Evolutionary conservation across 2,797 vertebrate species (phyloP).

Genomic region (Cyclopterus lumpus): DNA sequence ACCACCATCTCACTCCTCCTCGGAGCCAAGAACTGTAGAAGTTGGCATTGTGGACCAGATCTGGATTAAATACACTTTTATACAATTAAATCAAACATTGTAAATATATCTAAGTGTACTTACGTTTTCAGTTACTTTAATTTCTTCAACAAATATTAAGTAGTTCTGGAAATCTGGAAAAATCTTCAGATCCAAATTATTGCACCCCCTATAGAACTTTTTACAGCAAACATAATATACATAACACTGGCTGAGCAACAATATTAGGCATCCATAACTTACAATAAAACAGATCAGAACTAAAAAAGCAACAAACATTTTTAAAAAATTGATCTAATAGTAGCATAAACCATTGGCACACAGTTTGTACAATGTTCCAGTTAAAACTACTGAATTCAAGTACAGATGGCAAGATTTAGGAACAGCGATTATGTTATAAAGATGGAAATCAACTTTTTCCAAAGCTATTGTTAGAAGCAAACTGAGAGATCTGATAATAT

Average conservation of each 20-base stretch:
- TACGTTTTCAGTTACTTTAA: constrained; percentile 21
- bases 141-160: constrained; percentile 41
- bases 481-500: constrained; percentile 12
- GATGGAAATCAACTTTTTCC: constrained; percentile 24
- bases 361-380: constrained; percentile 58
- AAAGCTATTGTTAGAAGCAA: constrained; percentile 23
- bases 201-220: constrained; percentile 53
- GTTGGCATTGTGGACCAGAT: constrained; percentile 67
- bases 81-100: constrained; percentile 13
- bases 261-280: constrained; percentile 67
- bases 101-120: background rate
- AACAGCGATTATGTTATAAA: constrained; percentile 35
- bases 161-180: constrained; percentile 47
- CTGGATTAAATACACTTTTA: constrained; percentile 30
- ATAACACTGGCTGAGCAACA: constrained; percentile 74
- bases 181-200: constrained; percentile 48
- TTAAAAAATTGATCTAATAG: constrained; percentile 29
- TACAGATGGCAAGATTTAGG: constrained; percentile 64
- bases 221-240: constrained; percentile 66
- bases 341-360: constrained; percentile 75
- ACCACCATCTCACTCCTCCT: constrained; percentile 20
- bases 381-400: constrained; percentile 61
- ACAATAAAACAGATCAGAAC: constrained; percentile 35
- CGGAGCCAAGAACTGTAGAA: constrained; percentile 43
- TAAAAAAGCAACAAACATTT: constrained; percentile 26